Evolutionary conservation across 2,888 invertebrate genomes (phyloP).

Genomic region (Clusia tigrina): DNA sequence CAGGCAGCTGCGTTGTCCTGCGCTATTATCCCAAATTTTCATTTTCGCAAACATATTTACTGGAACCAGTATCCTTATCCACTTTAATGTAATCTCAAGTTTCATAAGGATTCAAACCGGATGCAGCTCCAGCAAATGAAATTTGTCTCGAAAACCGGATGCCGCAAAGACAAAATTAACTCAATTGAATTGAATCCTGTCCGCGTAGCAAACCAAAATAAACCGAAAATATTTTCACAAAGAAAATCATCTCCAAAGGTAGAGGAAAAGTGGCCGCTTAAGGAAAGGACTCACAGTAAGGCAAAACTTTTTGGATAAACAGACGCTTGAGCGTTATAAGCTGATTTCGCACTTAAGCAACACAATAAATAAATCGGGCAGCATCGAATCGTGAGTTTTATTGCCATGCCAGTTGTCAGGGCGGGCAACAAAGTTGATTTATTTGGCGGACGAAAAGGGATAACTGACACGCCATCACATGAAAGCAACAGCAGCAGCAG

Average conservation of each 20-base stretch:
- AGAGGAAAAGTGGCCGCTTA: too few relatives aligned
- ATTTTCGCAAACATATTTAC: too few relatives aligned
- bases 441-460: not conserved
- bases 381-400: constrained; percentile 12
- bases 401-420: constrained; percentile 20
- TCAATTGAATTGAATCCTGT: not conserved
- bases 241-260: not conserved
- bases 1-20: not conserved
- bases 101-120: not conserved
- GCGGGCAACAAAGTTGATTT: constrained; percentile 20
- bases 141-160: not conserved
- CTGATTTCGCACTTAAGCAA: constrained; percentile 5
- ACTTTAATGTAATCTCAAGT: not conserved
- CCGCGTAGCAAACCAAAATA: not conserved
- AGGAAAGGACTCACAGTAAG: too few relatives aligned
- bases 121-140: not conserved
- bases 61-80: too few relatives aligned
- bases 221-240: not conserved
- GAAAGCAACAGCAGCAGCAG: too few relatives aligned
- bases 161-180: not conserved
- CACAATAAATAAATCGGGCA: constrained; percentile 13
- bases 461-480: constrained; percentile 3
- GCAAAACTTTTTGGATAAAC: too few relatives aligned
- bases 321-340: not conserved
- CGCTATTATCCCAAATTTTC: too few relatives aligned